These are phyloP conservation scores for Mimachlamys varia DNA, from an alignment of 2,888 invertebrate genomes.

Conservation along the genomic window DNA sequence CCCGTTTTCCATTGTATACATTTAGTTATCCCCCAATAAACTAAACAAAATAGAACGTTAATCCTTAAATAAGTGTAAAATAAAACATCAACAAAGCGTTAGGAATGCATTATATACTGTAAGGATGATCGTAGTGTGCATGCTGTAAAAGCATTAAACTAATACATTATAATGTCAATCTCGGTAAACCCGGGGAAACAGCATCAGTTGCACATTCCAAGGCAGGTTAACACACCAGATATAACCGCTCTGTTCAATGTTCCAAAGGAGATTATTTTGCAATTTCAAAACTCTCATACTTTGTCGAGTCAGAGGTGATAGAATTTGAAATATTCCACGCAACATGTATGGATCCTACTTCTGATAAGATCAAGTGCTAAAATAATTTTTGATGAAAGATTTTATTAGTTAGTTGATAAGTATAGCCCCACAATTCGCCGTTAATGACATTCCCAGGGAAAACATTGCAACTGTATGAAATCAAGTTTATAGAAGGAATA, in stretches of 20 bases:
- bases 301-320: conserved; percentile 26
- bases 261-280: not conserved
- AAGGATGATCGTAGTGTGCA: not conserved
- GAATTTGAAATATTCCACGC: conserved; percentile 9
- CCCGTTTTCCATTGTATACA: too few relatives aligned
- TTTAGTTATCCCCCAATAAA: too few relatives aligned
- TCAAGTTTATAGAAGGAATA: too few relatives aligned
- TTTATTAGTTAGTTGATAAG: not conserved
- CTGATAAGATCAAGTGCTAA: not conserved
- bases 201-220: not conserved
- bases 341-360: not conserved
- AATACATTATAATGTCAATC: not conserved
- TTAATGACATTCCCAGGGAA: not conserved
- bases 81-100: too few relatives aligned
- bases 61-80: too few relatives aligned
- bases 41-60: too few relatives aligned
- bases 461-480: too few relatives aligned
- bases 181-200: not conserved
- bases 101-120: not conserved
- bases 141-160: not conserved
- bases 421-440: not conserved
- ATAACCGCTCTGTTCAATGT: not conserved
- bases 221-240: not conserved
- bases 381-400: not conserved
- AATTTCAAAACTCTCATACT: not conserved